phyloP scores from a whole-genome alignment of 2,113 vertebrate species.

The Pipra filicauda region DNA sequence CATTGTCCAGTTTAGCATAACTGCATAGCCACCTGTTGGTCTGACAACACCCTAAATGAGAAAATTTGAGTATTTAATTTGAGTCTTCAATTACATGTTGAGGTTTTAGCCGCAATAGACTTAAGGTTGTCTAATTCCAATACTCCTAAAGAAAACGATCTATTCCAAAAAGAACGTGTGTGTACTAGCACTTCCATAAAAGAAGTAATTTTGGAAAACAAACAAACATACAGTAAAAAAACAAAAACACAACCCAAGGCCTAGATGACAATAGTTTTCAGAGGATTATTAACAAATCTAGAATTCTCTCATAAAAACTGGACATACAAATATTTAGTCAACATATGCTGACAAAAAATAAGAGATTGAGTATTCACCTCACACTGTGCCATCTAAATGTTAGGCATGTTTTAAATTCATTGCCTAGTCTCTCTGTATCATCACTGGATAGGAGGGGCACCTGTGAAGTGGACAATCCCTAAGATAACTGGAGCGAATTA shows the following conservation, averaged over 20 bases:
- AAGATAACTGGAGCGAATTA: neutral
- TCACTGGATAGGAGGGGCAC: neutral
- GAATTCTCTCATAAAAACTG: neutral
- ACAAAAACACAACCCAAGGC: neutral
- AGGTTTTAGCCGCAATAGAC: neutral
- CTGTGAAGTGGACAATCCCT: neutral
- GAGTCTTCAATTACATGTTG: neutral
- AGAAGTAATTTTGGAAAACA: neutral
- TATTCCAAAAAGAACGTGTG: neutral
- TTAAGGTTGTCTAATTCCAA: neutral
- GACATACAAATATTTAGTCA: neutral
- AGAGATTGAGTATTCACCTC: neutral
- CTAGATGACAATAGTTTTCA: neutral
- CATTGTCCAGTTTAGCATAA: constrained; percentile 98
- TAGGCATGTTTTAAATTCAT: neutral
- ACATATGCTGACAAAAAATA: neutral
- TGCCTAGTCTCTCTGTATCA: neutral
- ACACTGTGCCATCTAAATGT: neutral
- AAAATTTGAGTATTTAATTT: constrained; percentile 10
- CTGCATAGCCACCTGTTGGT: constrained; percentile 92
- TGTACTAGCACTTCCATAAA: neutral
- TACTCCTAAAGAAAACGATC: neutral
- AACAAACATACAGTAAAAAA: neutral
- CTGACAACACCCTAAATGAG: constrained; percentile 86
- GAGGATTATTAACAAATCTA: neutral